Evolutionary conservation across 2,113 vertebrate species (phyloP).

Genomic region (Hemichromis elongatus): DNA sequence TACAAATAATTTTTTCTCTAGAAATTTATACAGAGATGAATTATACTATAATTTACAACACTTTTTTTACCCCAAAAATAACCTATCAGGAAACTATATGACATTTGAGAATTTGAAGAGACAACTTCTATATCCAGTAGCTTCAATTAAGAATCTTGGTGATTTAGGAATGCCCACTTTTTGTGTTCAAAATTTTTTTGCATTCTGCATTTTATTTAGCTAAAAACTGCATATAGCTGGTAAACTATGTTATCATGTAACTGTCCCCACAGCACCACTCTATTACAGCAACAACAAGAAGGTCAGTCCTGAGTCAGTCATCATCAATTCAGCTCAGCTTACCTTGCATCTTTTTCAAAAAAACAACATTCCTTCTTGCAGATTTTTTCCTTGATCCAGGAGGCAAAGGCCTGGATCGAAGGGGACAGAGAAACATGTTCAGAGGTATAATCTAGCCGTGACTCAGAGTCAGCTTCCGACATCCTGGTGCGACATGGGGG

Average conservation of each 20-base stretch:
- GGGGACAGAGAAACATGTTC: conserved; percentile 23
- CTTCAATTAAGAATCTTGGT: not conserved
- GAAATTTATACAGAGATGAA: too few species aligned
- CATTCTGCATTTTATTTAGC: not conserved
- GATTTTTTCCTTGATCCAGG: conserved; percentile 83
- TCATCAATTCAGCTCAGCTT: not conserved
- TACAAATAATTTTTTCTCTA: too few species aligned
- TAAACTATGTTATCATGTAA: not conserved
- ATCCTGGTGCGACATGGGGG: conserved; percentile 12
- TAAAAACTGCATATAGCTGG: not conserved
- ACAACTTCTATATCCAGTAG: not conserved
- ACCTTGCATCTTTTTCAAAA: conserved; percentile 76
- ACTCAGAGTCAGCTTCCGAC: conserved; percentile 4
- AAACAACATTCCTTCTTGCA: conserved; percentile 84
- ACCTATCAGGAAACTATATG: too few species aligned
- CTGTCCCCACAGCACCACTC: not conserved
- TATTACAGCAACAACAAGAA: not conserved
- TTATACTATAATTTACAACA: too few species aligned
- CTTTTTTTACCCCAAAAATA: too few species aligned
- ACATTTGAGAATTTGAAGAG: not conserved
- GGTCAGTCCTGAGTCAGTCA: not conserved
- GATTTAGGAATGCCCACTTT: not conserved
- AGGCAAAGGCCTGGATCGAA: conserved; percentile 61
- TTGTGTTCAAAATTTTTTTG: not conserved
- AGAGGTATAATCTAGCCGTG: not conserved